Evolutionary conservation across 2,888 invertebrate genomes (phyloP).

Genomic region (Mesorhabditis sp.): DNA sequence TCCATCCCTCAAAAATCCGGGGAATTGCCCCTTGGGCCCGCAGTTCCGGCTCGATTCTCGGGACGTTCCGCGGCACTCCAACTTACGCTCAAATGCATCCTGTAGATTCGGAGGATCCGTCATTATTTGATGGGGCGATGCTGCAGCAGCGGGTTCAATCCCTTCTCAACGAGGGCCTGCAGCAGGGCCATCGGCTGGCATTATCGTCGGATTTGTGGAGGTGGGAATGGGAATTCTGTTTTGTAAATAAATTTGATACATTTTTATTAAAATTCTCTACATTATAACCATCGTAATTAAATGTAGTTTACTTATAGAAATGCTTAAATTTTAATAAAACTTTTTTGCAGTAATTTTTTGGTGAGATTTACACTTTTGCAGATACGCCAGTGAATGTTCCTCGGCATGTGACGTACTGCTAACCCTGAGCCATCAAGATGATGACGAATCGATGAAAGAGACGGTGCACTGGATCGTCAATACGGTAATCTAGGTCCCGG

Average conservation of each 20-base stretch:
- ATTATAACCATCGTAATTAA: no score
- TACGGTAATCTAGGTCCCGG: constrained; percentile 11
- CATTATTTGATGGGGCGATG: constrained; percentile 16
- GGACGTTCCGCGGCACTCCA: constrained; percentile 14
- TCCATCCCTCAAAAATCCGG: not conserved
- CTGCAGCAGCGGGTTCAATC: constrained; percentile 38
- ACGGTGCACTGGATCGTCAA: constrained; percentile 28
- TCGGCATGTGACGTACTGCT: constrained; percentile 46
- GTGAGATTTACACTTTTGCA: constrained; percentile 10
- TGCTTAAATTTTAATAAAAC: no score
- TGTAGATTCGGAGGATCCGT: constrained; percentile 10
- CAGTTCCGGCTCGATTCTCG: not conserved
- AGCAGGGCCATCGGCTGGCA: constrained; percentile 39
- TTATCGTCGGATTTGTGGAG: constrained; percentile 41
- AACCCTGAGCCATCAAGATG: constrained; percentile 22
- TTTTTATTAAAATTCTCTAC: not conserved
- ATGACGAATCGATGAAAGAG: constrained; percentile 15
- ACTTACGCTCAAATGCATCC: constrained; percentile 12
- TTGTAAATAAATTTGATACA: not conserved
- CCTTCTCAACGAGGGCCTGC: constrained; percentile 47
- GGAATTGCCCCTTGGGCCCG: not conserved
- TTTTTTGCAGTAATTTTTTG: no score
- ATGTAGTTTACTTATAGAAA: no score
- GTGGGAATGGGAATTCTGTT: constrained; percentile 12
- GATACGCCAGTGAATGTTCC: constrained; percentile 34